Base-by-base conservation (phyloP, 2,113 vertebrate species). In the Sebastes schlegelii region DNA sequence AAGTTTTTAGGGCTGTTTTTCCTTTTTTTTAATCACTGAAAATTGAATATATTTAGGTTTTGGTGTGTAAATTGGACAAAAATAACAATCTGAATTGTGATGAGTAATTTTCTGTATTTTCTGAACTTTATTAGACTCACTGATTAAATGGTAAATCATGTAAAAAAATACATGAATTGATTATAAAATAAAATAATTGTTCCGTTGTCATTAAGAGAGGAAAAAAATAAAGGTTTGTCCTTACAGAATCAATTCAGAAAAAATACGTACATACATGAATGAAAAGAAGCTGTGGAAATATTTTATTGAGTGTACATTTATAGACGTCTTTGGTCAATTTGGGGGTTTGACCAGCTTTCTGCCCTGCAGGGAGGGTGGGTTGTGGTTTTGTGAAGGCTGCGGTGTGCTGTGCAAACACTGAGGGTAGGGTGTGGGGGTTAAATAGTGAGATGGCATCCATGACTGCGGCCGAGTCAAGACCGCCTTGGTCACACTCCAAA, bases 401-500 rank as follows among this genome's bases (percentile, higher is more conserved):
- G 80, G 90, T 46, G 42, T 84, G 77, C 82, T 89, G 74, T 77
- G 75, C 86, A 90, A 92, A 92, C 92, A 93, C 60, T 82, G 77
- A 85, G 86, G 6, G 61, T 34, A 21, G 64, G 55, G 83, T 87
- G 46, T 10, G 48, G 57, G 4, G 55, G 1, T 90, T 81, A 78
- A 92, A 93, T 85, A 91, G 87, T 23, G 14, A 90, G 74, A 77
- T 84, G 87, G 86, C 77, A 90, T 89, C 82, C 80, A 72, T 74
- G 86, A 84, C 87, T 83, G 86, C 19, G 64, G 91, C 82, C 79
- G 71, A 87, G 74, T 84, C 87, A 43, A 80, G 88, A 84, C 88
- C 60, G 72, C 78, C 81, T 86, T 92, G 90, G 91, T 90, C 78
- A 43, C 54, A 65, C 55, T 93, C 87, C 91, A 93, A 91, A 91